phyloP scores from a whole-genome alignment of 2,113 vertebrate genomes.

The Fregetta grallaria region DNA sequence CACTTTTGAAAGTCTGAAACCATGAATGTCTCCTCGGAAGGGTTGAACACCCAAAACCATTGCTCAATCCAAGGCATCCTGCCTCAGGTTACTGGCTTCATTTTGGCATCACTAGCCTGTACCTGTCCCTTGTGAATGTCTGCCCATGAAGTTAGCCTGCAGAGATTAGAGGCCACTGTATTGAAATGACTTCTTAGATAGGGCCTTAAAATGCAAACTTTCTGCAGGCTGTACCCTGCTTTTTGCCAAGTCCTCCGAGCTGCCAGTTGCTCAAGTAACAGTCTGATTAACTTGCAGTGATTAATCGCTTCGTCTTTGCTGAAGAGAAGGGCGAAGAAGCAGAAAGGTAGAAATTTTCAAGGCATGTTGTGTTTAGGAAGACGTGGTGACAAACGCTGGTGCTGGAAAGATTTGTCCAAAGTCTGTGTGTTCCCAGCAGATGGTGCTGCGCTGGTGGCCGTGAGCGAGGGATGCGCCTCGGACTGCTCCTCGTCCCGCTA shows the following conservation, averaged over 20 bases:
- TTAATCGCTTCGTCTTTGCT: neutral
- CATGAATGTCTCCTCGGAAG: neutral
- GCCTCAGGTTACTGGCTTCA: neutral
- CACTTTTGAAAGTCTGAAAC: neutral
- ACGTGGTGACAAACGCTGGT: neutral
- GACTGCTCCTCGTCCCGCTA: neutral
- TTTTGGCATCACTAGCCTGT: neutral
- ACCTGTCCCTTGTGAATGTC: neutral
- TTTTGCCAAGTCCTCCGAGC: neutral
- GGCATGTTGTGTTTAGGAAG: neutral
- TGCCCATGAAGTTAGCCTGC: neutral
- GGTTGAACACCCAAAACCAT: neutral
- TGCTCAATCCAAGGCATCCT: neutral
- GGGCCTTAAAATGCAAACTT: neutral
- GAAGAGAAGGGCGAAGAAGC: neutral
- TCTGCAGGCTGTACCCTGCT: rapidly evolving
- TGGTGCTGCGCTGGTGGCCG: conserved; percentile 59
- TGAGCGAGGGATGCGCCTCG: neutral
- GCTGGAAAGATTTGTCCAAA: neutral
- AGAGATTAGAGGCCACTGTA: neutral
- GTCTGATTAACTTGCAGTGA: neutral
- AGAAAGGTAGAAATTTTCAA: neutral
- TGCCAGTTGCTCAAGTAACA: neutral
- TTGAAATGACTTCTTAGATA: neutral
- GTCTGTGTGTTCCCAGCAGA: conserved; percentile 51